Evolutionary conservation across 23 tunicate genomes (phyloP), one percentile per base, ranked within the genome.

Genomic region (Diplosoma virens): DNA sequence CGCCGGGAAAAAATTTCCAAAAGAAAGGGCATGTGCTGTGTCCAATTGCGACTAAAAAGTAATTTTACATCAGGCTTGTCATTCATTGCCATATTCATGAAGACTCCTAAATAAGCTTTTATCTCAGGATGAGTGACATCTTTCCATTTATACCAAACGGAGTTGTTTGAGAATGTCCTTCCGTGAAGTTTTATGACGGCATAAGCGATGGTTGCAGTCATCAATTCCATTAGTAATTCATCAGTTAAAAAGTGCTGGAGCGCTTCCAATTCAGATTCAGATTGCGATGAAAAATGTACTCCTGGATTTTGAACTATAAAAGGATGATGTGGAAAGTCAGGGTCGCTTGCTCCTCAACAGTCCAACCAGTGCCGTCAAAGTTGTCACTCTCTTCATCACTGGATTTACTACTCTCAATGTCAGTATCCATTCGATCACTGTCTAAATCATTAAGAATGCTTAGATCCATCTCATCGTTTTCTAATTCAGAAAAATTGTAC

Each of bases 41-140:
- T 45, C 52, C 52, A 45, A 45, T 45, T 45, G 14, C 52, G 52
- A 45, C 52, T 45, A 45, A 45, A 45, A 45, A 45, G 16, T 45
- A 45, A 45, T 45, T 45, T 45, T 45, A 45, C 52, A 45, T 45
- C 16, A 16, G 14, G 14, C 11, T 45, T n/a, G n/a, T n/a, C n/a
- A n/a, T n/a, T n/a, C n/a, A n/a, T n/a, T n/a, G n/a, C n/a, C n/a
- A n/a, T n/a, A 45, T 45, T 45, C 52, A 61, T 24, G 4, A 61
- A 2, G n/a, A 67, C 45, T 3, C 73, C 47, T 28, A 65, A 30
- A 65, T 67, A 67, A 1, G 73, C 73, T 25, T 67, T 67, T 47
- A 67, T 67, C 45, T 67, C 47, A 1, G 16, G 2, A 33, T 32
- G 11, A 29, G 73, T 67, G 1, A 33, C 47, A 6, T 67, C 47